These are phyloP conservation scores for Magallana gigas DNA, from an alignment of 1,140 invertebrate genomes.

Conservation along the genomic window DNA sequence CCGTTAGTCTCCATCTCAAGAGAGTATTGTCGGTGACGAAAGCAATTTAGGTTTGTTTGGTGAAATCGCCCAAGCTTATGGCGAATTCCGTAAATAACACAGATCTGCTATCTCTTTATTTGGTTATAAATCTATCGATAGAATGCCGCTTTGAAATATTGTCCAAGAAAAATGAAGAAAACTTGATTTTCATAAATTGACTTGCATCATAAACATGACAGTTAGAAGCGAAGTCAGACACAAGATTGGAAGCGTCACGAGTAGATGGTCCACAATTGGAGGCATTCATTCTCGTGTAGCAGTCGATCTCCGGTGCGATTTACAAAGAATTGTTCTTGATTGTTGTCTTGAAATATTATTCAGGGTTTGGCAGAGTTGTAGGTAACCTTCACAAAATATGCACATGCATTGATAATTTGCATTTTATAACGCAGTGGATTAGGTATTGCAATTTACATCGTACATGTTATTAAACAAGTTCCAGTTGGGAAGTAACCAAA, in stretches of 20 bases:
- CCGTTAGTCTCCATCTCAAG: constrained; percentile 36
- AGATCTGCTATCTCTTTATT: not conserved
- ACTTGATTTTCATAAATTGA: constrained; percentile 34
- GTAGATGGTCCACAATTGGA: too few species aligned
- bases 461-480: too few species aligned
- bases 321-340: too few species aligned
- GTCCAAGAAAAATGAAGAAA: not conserved
- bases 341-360: too few species aligned
- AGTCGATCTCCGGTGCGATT: too few species aligned
- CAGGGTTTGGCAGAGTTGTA: too few species aligned
- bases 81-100: constrained; percentile 16
- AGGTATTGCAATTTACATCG: too few species aligned
- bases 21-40: constrained; percentile 31
- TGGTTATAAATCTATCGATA: constrained; percentile 21
- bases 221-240: not conserved
- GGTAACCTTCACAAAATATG: too few species aligned
- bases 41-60: constrained; percentile 37
- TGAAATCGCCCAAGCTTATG: constrained; percentile 37
- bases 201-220: constrained; percentile 27
- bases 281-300: too few species aligned
- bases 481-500: too few species aligned
- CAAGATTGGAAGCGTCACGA: not conserved
- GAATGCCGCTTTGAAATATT: constrained; percentile 17
- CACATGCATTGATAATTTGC: too few species aligned
- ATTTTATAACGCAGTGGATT: too few species aligned